Evolutionary conservation across 2,888 invertebrate genomes (phyloP), one percentile per base, ranked within the genome.

Genomic region (Timema podura): DNA sequence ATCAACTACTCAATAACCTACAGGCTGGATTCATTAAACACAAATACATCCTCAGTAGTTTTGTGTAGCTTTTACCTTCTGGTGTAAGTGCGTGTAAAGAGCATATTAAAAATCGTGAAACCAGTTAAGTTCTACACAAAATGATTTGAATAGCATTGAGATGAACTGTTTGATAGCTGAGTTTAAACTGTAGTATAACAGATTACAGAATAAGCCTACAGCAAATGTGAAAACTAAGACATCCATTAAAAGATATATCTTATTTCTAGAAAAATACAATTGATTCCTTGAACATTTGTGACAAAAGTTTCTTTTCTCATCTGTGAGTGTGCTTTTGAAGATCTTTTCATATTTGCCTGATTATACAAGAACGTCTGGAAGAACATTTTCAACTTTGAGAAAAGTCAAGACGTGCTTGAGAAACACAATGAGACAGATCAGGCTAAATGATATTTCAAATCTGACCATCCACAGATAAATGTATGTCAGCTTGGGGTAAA

Each of bases 371-470:
- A 54, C 54, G 16, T 6, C 11, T 15, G 54, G 16, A 54, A 54
- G 10, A 49, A 13, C 10, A 54, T 54, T 54, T 54, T 54, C 2
- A 54, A 54, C 54, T 54, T 54, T 54, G 16, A 54, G 54, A 54
- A 54, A 6, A 54, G 16, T 54, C 54, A 54, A 54, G 54, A 54
- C n/a, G n/a, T 54, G 7, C 54, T 54, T 54, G 54, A 54, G 54
- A 6, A 54, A 54, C 54, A 54, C 54, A 11, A 54, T 54, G 54
- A 54, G 54, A 8, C 3, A 54, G 7, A 54, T 6, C 16, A 54
- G 54, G n/a, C 16, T 54, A 54, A 54, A 54, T 54, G 6, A 6
- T 54, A n/a, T 54, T 54, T n/a, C 54, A 11, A 54, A 54, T 54
- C 54, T 54, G 15, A 54, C n/a, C 54, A 54, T 54, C 6, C 54